Evolutionary conservation across 2,797 vertebrate species (phyloP).

Genomic region (Sebastes trivittatus): DNA sequence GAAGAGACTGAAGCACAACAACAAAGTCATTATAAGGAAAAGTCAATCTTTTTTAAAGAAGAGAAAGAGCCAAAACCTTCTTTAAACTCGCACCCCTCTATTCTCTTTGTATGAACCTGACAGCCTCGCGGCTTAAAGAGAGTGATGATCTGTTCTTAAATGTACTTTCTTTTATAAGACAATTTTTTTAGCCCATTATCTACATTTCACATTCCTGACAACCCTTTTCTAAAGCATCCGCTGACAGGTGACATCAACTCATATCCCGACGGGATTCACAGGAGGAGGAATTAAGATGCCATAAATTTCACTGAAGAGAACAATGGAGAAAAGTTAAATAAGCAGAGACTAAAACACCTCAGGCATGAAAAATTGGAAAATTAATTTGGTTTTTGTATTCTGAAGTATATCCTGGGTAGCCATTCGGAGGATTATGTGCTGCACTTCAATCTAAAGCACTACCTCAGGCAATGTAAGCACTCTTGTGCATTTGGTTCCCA

Average conservation of each 20-base stretch:
- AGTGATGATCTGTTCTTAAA: background rate
- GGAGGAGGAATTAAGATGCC: background rate
- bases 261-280: background rate
- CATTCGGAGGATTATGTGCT: background rate
- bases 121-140: background rate
- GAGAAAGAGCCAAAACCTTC: background rate
- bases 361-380: background rate
- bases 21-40: conserved; percentile 21
- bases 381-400: background rate
- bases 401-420: background rate
- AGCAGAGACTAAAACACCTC: background rate
- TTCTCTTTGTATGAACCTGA: background rate
- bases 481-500: background rate
- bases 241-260: background rate
- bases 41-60: background rate
- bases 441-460: background rate
- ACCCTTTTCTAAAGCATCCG: background rate
- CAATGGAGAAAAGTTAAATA: background rate
- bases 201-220: background rate
- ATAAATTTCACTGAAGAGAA: background rate
- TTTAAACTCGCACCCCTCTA: background rate
- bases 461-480: background rate
- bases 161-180: background rate
- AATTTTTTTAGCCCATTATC: background rate
- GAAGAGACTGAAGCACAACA: conserved; percentile 2